Conservation (phyloP, 2,888 invertebrate genomes). For the Heteropelma amictum region DNA sequence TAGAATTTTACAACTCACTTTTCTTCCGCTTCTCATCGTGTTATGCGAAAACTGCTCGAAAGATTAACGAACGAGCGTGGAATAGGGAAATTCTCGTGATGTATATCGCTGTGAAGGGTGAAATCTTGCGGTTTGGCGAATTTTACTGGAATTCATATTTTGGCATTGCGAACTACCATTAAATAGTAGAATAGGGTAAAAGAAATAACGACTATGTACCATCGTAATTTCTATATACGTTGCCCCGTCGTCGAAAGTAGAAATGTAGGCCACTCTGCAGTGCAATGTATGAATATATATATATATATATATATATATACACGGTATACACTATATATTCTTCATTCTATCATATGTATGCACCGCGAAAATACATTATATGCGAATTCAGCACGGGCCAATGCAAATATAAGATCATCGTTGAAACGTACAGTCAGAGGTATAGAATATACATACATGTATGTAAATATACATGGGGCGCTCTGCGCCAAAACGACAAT, state of each 20-base stretch:
- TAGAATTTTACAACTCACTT: background rate
- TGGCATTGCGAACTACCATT: slow-evolving; percentile 5
- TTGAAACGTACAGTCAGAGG: no score
- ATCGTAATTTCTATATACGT: slow-evolving; percentile 20
- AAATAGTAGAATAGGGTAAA: background rate
- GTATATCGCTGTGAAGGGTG: background rate
- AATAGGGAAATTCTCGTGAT: slow-evolving; percentile 11
- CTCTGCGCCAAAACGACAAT: no score
- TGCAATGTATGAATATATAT: background rate
- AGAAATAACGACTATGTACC: slow-evolving; percentile 5
- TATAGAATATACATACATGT: no score
- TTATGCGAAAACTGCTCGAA: no score
- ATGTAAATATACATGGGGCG: no score
- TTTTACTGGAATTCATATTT: slow-evolving; percentile 22
- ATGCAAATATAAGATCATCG: slow-evolving; percentile 34
- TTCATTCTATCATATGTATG: slow-evolving; percentile 1
- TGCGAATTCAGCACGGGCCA: slow-evolving; percentile 5
- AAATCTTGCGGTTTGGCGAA: slow-evolving; percentile 17
- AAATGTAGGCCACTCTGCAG: slow-evolving; percentile 31
- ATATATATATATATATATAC: no score
- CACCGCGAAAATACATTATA: background rate
- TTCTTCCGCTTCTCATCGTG: background rate
- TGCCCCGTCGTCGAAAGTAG: background rate
- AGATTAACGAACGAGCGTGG: background rate
- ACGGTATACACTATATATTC: no score